Evolutionary conservation across 2,888 invertebrate genomes (phyloP), one percentile per base, ranked within the genome.

Genomic region (Hypselothyrea guttata): DNA sequence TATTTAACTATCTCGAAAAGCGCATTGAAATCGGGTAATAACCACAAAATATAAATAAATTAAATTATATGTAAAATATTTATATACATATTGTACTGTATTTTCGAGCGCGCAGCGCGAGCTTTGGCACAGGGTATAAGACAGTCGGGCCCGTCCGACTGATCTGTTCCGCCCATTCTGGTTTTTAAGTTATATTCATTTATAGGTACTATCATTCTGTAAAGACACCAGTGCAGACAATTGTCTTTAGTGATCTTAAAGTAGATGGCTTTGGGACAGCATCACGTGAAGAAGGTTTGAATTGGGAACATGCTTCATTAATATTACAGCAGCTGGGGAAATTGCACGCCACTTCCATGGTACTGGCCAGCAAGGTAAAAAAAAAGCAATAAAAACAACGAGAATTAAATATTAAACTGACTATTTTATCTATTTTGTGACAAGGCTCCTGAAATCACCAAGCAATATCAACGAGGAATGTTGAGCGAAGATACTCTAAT

Each of bases 301-400:
- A 93, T 81, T 87, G 91, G 64, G 81, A 87, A 0, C 93, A 93
- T 71, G 90, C 90, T 55, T 76, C 89, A 28, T 57, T 91, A 41
- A 90, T 92, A 0, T 73, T 92, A 2, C 88, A 89, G 49, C 91
- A 91, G 67, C 82, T 93, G 65, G 92, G 91, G 0, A 90, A 88
- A 55, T 90, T 92, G 65, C 93, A 93, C 70, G 92, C 91, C 0
- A 89, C 90, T 9, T 92, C 92, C 0, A 90, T 92, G 52, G 90
- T 91, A 22, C 71, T 92, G 44, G 90, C 89, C 48, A 91, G 91
- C 72, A 91, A 91, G 89, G 92, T 85, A 18, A 13, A 11, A 2
- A 13, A 1, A 0, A 13, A 7, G 1, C n/a, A 30, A 4, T 7
- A 0, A 2, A 8, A 1, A 1, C n/a, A 4, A 22, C 1, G n/a